Base-by-base conservation (phyloP, 2,888 invertebrate species). In the Anaspis maculata region DNA sequence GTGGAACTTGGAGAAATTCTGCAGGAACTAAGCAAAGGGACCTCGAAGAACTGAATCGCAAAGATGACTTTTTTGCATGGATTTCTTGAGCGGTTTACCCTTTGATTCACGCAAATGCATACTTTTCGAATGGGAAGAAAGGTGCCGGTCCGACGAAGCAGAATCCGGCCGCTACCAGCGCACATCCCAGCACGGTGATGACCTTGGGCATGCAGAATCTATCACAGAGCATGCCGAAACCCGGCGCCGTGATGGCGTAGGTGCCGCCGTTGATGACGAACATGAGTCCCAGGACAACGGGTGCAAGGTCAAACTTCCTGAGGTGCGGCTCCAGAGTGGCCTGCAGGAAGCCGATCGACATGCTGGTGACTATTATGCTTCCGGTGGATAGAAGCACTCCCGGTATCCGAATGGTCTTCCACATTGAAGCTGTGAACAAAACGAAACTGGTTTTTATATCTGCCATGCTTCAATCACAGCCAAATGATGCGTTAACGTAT, bases 301-400 rank as follows among this genome's bases (percentile, higher is more conserved):
- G 81, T 0, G 79, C 73, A 38, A 87, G 67, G 2, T 73, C 48
- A 55, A 85, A 85, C 71, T 77, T 66, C 43, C 83, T 62, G n/a
- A 94, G 69, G 68, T 92, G 92, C 0, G 86, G 87, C 49, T 91
- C 88, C 13, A 94, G 68, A 0, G 91, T 91, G 0, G 92, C 90
- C 58, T 88, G 85, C 13, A 92, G 69, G 62, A 90, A 94, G 12
- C 88, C 87, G 30, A 88, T 85, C 46, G 85, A 85, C 71, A 83
- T 77, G 41, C 85, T 83, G 0, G 85, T 85, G 1, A 74, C 78
- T 39, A 83, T 74, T 51, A 86, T 84, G 52, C 82, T 83, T 36
- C 74, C 65, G 24, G 82, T 73, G 1, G 84, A 73, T 23, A 87
- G 59, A 22, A 80, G 56, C 2, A 87, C 79, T 13, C 83, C 81